These are phyloP conservation scores for Lithophane semibrunnea DNA, from an alignment of 2,888 invertebrate genomes.

Conservation along the genomic window DNA sequence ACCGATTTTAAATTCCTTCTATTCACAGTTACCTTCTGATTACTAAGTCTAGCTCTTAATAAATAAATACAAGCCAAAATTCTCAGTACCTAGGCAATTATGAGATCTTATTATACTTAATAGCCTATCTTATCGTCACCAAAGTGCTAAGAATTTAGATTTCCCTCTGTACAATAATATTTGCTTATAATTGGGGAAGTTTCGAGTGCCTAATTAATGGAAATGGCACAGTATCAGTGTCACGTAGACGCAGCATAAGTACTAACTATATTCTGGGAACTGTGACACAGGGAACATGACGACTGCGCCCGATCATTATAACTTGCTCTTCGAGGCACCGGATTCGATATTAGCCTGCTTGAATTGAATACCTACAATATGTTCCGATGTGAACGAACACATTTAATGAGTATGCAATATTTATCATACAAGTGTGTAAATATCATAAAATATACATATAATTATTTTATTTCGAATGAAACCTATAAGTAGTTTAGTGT, in stretches of 20 bases:
- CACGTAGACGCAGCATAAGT: conserved; percentile 54
- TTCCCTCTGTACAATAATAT: conserved; percentile 13
- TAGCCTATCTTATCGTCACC: background rate
- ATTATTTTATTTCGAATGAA: background rate
- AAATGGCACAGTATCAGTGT: conserved; percentile 33
- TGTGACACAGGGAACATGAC: conserved; percentile 44
- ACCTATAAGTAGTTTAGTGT: background rate
- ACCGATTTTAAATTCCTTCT: background rate
- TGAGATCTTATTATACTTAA: background rate
- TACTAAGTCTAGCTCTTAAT: background rate
- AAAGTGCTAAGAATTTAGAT: conserved; percentile 3
- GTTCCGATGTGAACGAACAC: conserved; percentile 8
- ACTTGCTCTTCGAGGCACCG: conserved; percentile 42
- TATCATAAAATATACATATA: background rate
- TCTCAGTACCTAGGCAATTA: background rate
- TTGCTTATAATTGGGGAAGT: conserved; percentile 45
- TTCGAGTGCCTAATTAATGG: conserved; percentile 35
- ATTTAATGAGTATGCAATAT: conserved; percentile 2
- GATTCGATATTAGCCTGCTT: conserved; percentile 42
- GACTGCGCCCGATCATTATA: conserved; percentile 54
- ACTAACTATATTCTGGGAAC: conserved; percentile 55
- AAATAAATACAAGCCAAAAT: conserved; percentile 9
- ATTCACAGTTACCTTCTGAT: background rate
- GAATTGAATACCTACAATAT: conserved; percentile 24
- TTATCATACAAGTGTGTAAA: background rate